phyloP scores from a whole-genome alignment of 2,113 vertebrate genomes.

The Bos indicus region DNA sequence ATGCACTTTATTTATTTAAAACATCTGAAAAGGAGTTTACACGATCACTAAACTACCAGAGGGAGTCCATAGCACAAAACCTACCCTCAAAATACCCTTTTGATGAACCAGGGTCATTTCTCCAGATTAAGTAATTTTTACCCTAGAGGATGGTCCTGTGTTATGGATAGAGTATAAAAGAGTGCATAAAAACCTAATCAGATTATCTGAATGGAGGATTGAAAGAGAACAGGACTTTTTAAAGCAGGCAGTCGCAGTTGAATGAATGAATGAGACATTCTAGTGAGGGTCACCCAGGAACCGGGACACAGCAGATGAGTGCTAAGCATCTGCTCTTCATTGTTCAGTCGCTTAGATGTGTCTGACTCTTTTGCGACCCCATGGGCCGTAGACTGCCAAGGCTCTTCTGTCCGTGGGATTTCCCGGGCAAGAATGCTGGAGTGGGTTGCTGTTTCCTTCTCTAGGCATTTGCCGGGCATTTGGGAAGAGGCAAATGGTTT shows the following conservation, averaged over 20 bases:
- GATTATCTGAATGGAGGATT: background rate
- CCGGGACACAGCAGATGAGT: fast-evolving
- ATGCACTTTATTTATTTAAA: background rate
- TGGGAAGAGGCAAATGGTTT: background rate
- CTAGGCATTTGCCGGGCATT: background rate
- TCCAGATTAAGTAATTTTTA: background rate
- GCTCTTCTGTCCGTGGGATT: background rate
- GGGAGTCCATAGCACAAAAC: background rate
- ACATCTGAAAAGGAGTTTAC: background rate
- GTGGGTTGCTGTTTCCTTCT: background rate
- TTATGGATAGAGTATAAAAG: background rate
- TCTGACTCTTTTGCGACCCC: background rate
- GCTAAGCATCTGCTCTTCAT: background rate
- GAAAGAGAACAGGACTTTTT: background rate
- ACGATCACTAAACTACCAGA: background rate
- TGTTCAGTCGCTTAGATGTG: background rate
- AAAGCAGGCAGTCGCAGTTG: background rate
- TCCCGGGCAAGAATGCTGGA: background rate
- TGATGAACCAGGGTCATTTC: background rate
- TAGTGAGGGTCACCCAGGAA: background rate
- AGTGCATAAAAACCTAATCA: background rate
- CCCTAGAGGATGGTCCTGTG: background rate
- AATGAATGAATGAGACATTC: background rate
- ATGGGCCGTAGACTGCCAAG: background rate
- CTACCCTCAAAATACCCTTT: background rate